Conservation (phyloP, 2,888 invertebrate genomes). For the Tetranychus truncatus region DNA sequence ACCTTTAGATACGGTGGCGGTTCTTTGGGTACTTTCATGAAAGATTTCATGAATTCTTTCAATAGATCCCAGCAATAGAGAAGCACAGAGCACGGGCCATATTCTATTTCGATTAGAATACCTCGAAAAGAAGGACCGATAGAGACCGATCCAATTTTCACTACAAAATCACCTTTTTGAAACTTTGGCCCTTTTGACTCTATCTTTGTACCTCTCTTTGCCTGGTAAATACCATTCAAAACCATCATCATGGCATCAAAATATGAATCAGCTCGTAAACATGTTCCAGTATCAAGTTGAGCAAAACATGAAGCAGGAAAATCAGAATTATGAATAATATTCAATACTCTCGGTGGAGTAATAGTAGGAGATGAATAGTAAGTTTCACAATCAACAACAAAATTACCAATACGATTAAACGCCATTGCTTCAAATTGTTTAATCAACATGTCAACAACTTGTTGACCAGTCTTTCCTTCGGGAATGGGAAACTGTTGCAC, state of each 20-base stretch:
- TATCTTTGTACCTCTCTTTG: constrained; percentile 51
- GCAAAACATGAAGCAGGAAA: constrained; percentile 86
- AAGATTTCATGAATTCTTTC: constrained; percentile 70
- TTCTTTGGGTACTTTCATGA: constrained; percentile 11
- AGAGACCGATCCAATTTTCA: constrained; percentile 78
- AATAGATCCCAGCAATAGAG: constrained; percentile 76
- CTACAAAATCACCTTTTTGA: constrained; percentile 60
- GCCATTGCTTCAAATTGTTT: constrained; percentile 68
- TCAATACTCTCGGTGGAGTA: constrained; percentile 46
- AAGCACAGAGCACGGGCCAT: constrained; percentile 70
- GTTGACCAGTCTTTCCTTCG: constrained; percentile 73
- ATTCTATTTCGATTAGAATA: constrained; percentile 78
- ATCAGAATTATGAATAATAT: constrained; percentile 86
- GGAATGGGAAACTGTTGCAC: constrained; percentile 69
- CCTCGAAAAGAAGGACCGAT: constrained; percentile 86
- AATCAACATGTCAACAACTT: constrained; percentile 59
- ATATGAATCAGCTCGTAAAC: constrained; percentile 69
- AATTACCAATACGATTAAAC: constrained; percentile 68
- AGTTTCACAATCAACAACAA: constrained; percentile 84
- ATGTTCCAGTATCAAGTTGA: constrained; percentile 53
- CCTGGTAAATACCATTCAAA: constrained; percentile 64
- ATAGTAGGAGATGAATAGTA: constrained; percentile 39
- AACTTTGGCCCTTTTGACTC: constrained; percentile 55
- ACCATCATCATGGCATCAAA: constrained; percentile 80
- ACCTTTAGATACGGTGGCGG: constrained; percentile 8